Percentiles rank a stretch among this genome's conserved stretches.
Conservation (phyloP, 1,140 invertebrate genomes). For the Tenebrio molitor region DNA sequence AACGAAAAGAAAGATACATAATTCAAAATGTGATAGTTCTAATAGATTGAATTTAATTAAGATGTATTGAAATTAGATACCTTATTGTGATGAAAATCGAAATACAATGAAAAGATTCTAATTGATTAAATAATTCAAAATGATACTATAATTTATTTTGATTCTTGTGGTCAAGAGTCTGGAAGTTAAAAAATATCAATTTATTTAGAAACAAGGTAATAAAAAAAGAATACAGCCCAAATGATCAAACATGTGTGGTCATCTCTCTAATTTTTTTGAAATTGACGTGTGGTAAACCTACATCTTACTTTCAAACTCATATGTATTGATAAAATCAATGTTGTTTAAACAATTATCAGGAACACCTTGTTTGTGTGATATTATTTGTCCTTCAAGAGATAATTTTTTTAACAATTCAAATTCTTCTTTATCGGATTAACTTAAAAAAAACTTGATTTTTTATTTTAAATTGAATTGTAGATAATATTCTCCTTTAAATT, state of each 20-base stretch:
- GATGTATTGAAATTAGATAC: too few relatives aligned
- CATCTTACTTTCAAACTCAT: not conserved
- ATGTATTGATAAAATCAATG: slow-evolving; percentile 10
- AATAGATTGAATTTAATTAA: too few relatives aligned
- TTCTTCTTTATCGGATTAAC: slow-evolving; percentile 5
- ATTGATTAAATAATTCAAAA: slow-evolving; percentile 16
- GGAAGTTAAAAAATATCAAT: slow-evolving; percentile 10
- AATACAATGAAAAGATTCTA: too few relatives aligned
- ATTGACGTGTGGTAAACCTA: slow-evolving; percentile 2
- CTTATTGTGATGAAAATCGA: too few relatives aligned
- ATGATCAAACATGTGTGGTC: too few relatives aligned
- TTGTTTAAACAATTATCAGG: not conserved
- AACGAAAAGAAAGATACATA: slow-evolving; percentile 1
- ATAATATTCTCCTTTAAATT: slow-evolving; percentile 16
- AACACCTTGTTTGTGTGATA: too few relatives aligned
- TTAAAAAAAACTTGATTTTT: slow-evolving; percentile 15
- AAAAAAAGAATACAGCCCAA: too few relatives aligned
- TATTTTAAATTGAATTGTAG: slow-evolving; percentile 12
- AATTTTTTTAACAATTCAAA: not conserved
- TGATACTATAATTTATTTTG: slow-evolving; percentile 10
- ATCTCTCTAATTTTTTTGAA: not conserved
- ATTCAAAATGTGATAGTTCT: too few relatives aligned
- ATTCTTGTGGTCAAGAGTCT: slow-evolving; percentile 7
- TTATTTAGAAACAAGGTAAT: not conserved
- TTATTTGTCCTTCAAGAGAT: not conserved